These are phyloP conservation scores for Pseudococcus viburni DNA, from an alignment of 2,888 invertebrate species.

Conservation along the genomic window DNA sequence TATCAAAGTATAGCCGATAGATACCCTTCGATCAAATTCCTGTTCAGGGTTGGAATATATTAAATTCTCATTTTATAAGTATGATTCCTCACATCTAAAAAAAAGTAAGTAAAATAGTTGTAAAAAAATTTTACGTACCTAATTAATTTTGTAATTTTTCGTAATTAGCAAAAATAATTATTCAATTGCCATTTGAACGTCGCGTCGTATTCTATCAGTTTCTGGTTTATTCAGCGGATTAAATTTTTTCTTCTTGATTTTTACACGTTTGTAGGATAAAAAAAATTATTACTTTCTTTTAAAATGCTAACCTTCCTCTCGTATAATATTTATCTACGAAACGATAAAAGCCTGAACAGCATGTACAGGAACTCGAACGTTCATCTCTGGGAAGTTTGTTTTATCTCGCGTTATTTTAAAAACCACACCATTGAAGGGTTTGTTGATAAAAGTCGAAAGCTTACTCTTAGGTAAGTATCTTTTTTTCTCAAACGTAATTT, in stretches of 20 bases:
- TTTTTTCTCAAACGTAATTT: conserved; percentile 17
- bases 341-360: no score
- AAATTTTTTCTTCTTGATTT: no score
- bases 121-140: no score
- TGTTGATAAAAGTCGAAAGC: conserved; percentile 43
- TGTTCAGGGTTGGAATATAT: no score
- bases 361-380: neutral
- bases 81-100: no score
- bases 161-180: no score
- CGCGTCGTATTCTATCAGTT: no score
- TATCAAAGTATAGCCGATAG: neutral
- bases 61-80: no score
- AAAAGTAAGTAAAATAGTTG: no score
- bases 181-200: no score
- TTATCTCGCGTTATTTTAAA: neutral
- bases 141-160: no score
- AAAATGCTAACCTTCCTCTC: neutral
- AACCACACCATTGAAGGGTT: neutral
- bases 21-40: neutral
- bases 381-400: neutral
- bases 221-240: no score
- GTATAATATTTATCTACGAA: neutral
- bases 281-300: neutral
- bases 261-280: neutral
- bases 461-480: neutral